These are phyloP conservation scores for Agrochola macilenta DNA, from an alignment of 2,888 invertebrate genomes.

Conservation along the genomic window DNA sequence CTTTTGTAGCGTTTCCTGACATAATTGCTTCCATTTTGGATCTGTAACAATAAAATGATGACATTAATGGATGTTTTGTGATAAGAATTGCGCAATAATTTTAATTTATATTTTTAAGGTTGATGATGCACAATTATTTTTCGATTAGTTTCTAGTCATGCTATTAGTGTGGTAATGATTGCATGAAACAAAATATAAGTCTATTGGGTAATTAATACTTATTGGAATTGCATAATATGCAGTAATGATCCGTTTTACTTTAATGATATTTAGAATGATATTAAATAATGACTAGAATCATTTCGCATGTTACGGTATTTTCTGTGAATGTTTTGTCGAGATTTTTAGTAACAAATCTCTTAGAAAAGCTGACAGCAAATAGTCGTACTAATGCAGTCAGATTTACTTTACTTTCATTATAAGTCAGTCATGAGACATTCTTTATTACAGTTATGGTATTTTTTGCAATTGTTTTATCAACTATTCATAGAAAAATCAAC, in stretches of 20 bases:
- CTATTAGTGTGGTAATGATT: constrained; percentile 32
- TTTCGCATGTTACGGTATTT: background rate
- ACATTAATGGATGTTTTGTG: constrained; percentile 47
- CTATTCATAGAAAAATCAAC: constrained; percentile 61
- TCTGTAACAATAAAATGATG: constrained; percentile 76
- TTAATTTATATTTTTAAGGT: background rate
- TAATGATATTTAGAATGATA: background rate
- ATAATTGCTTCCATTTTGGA: constrained; percentile 72
- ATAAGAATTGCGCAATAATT: constrained; percentile 24
- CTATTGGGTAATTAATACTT: constrained; percentile 7
- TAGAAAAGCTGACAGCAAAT: background rate
- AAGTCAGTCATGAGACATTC: constrained; percentile 16
- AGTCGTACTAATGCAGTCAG: background rate
- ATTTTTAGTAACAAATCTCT: background rate
- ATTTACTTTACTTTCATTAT: background rate
- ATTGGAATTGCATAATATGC: constrained; percentile 22
- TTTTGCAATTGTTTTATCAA: constrained; percentile 54
- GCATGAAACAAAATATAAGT: constrained; percentile 11
- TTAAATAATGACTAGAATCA: background rate
- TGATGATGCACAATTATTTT: constrained; percentile 29
- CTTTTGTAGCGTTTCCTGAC: constrained; percentile 76
- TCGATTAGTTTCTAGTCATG: constrained; percentile 35
- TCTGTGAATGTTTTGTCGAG: background rate
- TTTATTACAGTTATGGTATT: constrained; percentile 22
- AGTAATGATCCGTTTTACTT: constrained; percentile 5